phyloP scores from a whole-genome alignment of 2,888 invertebrate species.

The Cyrtodaria siliqua region DNA sequence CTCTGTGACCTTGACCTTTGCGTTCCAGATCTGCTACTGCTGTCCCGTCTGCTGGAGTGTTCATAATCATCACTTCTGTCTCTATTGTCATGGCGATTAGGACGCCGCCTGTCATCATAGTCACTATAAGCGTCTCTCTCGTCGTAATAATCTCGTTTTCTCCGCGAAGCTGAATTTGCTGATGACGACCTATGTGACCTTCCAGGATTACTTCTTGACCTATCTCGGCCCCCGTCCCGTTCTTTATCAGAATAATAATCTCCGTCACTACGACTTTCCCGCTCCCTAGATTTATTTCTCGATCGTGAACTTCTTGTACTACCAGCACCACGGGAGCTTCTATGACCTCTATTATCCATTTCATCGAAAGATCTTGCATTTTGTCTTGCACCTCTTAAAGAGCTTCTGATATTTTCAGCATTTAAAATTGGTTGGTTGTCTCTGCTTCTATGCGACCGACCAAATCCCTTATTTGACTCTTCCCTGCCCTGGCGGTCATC shows the following conservation, averaged over 20 bases:
- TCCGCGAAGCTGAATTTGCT: constrained; percentile 33
- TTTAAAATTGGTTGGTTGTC: constrained; percentile 33
- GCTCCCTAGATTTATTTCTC: constrained; percentile 36
- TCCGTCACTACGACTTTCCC: constrained; percentile 2
- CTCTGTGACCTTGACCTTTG: constrained; percentile 59
- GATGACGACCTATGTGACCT: constrained; percentile 43
- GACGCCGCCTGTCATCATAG: constrained; percentile 36
- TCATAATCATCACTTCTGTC: constrained; percentile 40
- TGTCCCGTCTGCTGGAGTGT: constrained; percentile 21
- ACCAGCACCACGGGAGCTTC: constrained; percentile 28
- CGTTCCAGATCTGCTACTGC: constrained; percentile 45
- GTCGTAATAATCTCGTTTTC: constrained; percentile 49
- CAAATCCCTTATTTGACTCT: constrained; percentile 45
- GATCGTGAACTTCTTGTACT: constrained; percentile 38
- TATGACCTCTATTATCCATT: constrained; percentile 10
- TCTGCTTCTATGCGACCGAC: constrained; percentile 28
- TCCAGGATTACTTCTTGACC: constrained; percentile 27
- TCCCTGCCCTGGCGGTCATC: constrained; percentile 27
- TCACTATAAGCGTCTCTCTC: constrained; percentile 58
- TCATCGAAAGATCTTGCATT: constrained; percentile 50
- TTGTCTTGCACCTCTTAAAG: constrained; percentile 44
- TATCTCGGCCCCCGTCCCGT: constrained; percentile 17
- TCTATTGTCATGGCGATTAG: constrained; percentile 24
- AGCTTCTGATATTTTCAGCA: constrained; percentile 48
- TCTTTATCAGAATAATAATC: constrained; percentile 20